These are phyloP conservation scores for Octonoba sinensis DNA, from an alignment of 2,888 invertebrate genomes.

Conservation along the genomic window DNA sequence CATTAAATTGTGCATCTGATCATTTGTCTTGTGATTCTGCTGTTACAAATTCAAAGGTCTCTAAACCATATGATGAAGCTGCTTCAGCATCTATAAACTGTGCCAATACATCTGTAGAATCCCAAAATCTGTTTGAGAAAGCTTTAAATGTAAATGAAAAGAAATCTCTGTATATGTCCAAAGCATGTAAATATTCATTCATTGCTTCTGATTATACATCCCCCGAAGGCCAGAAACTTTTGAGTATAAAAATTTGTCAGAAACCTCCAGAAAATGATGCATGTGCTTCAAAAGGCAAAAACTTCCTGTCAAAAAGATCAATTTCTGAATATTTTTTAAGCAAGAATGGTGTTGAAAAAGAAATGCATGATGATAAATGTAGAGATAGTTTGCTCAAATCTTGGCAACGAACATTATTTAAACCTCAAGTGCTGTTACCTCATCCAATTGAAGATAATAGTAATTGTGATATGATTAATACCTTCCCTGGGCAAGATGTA, in stretches of 20 bases:
- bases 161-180: constrained; percentile 56
- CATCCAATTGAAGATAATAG: constrained; percentile 25
- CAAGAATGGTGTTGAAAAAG: constrained; percentile 43
- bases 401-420: constrained; percentile 45
- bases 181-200: constrained; percentile 56
- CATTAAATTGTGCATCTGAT: constrained; percentile 43
- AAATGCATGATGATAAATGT: constrained; percentile 30
- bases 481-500: constrained; percentile 12
- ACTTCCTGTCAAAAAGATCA: constrained; percentile 52
- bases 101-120: constrained; percentile 22
- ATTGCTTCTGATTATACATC: constrained; percentile 59
- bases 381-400: constrained; percentile 40
- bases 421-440: constrained; percentile 26
- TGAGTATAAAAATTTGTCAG: constrained; percentile 52
- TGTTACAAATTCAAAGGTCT: constrained; percentile 23
- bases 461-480: constrained; percentile 33
- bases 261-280: constrained; percentile 41
- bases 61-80: constrained; percentile 28
- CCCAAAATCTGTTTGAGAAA: constrained; percentile 36
- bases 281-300: constrained; percentile 31
- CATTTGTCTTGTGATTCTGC: constrained; percentile 34
- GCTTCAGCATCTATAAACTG: constrained; percentile 18
- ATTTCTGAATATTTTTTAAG: constrained; percentile 61
- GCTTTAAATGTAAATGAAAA: constrained; percentile 29
- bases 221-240: constrained; percentile 52